Base-by-base conservation (phyloP, 1,140 invertebrate genomes). In the Archivesica marissinica region DNA sequence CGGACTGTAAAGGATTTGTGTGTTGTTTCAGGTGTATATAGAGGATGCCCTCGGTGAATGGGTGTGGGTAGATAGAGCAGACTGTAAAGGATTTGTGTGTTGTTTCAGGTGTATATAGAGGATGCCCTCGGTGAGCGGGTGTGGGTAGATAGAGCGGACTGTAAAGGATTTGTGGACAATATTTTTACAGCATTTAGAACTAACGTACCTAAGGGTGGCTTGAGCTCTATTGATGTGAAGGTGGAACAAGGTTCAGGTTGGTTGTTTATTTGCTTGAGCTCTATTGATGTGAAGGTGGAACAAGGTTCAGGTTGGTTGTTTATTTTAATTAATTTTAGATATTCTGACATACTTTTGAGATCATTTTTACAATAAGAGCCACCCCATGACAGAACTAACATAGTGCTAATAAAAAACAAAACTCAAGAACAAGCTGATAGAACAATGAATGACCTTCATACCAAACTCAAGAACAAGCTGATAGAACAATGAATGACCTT, bases 41-140 rank as follows among this genome's bases (percentile, higher is more conserved):
- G 98, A 99, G 91, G 98, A 99, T 95, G 97, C 98, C 3, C 93
- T 98, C 0, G 97, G 97, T 68, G 98, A 99, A 89, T 94, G 98
- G 70, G 95, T 97, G 75, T 99, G 98, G 98, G 97, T 99, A 9
- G 98, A 99, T 92, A 96, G 97, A 89, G 96, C 97, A 13, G 97
- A 98, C 92, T 99, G 98, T 93, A 97, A 97, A 92, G 96, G 96
- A 39, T 97, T 99, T 94, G n/a, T 61, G n/a, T 77, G 72, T 75
- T 52, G 54, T 94, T 95, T 7, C 89, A 98, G 96, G 95, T 98
- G 0, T 99, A 98, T 92, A 96, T 99, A 77, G 98, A 99, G 91
- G 98, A 99, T 95, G 97, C 98, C 3, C 93, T 98, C 0, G 97
- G 97, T 68, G 98, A 99, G 90, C 94, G 98, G 70, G 95, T 97